phyloP scores from a whole-genome alignment of 2,113 vertebrate genomes.

The Craseonycteris thonglongyai region DNA sequence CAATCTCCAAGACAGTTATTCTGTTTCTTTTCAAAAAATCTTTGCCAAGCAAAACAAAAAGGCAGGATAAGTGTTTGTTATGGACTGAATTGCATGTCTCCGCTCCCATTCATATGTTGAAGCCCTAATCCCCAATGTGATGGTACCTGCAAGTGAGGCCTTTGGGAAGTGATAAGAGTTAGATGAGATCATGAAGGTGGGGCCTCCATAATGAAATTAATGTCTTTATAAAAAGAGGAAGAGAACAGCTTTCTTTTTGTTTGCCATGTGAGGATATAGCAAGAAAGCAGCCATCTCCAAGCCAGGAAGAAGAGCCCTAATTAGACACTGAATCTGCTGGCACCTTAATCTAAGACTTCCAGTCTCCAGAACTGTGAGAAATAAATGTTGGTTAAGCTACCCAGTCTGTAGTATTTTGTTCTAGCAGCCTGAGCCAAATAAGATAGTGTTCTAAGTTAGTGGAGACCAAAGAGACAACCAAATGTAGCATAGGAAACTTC shows the following conservation, averaged over 20 bases:
- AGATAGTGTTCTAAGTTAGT: not conserved
- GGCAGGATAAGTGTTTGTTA: not conserved
- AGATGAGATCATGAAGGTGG: not conserved
- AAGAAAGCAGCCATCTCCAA: not conserved
- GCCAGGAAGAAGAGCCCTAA: not conserved
- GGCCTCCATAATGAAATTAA: not conserved
- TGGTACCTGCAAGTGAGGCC: not conserved
- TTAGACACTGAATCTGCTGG: not conserved
- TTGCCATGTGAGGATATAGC: not conserved
- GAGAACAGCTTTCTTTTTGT: not conserved
- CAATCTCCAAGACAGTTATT: not conserved
- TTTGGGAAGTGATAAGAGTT: not conserved
- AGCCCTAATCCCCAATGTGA: not conserved
- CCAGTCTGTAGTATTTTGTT: not conserved
- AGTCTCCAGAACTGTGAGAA: not conserved
- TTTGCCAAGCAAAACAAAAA: slow-evolving; percentile 12
- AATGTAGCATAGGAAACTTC: not conserved
- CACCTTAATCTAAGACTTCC: not conserved
- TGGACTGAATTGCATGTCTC: not conserved
- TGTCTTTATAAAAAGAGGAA: not conserved
- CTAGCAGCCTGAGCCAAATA: not conserved
- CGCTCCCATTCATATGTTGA: not conserved
- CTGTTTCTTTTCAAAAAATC: not conserved
- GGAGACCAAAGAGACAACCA: not conserved
- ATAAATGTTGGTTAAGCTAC: not conserved